A percentile compares a stretch with the other conserved stretches of the same genome.
Evolutionary conservation across 2,888 invertebrate species (phyloP).

Genomic region (Tetragonula carbonaria): DNA sequence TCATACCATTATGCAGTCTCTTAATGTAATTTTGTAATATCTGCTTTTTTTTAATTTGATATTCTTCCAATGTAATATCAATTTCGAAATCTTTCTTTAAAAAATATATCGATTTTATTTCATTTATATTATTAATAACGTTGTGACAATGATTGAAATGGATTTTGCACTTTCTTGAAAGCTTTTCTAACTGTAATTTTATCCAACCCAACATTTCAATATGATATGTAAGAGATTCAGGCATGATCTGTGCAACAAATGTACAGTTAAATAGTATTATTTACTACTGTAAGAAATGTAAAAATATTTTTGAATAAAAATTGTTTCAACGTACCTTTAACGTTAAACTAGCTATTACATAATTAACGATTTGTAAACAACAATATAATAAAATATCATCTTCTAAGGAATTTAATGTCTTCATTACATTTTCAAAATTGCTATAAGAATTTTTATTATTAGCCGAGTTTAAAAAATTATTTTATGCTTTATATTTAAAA

Average conservation of each 20-base stretch:
- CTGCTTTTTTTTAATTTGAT: conserved; percentile 61
- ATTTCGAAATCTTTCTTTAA: conserved; percentile 72
- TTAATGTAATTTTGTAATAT: conserved; percentile 67
- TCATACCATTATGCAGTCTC: conserved; percentile 64
- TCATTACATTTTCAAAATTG: conserved; percentile 75
- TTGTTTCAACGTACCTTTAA: conserved; percentile 67
- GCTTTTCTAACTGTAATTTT: conserved; percentile 64
- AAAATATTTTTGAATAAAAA: conserved; percentile 1
- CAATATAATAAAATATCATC: conserved; percentile 71
- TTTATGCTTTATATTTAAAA: conserved; percentile 13
- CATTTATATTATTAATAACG: conserved; percentile 52
- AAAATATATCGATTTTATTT: conserved; percentile 68
- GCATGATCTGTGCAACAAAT: conserved; percentile 57
- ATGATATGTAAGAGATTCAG: conserved; percentile 62
- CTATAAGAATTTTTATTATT: conserved; percentile 65
- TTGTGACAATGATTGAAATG: conserved; percentile 29
- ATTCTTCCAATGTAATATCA: conserved; percentile 63
- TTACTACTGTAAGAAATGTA: background rate
- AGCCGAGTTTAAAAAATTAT: background rate
- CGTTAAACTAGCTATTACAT: conserved; percentile 61
- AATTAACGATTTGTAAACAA: conserved; percentile 73
- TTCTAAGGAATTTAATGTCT: conserved; percentile 76
- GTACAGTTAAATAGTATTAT: conserved; percentile 31
- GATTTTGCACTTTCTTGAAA: conserved; percentile 51
- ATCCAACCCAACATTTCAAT: conserved; percentile 73